Conservation (phyloP, 2,797 vertebrate genomes). For the Mormyrus hasselquistii region DNA sequence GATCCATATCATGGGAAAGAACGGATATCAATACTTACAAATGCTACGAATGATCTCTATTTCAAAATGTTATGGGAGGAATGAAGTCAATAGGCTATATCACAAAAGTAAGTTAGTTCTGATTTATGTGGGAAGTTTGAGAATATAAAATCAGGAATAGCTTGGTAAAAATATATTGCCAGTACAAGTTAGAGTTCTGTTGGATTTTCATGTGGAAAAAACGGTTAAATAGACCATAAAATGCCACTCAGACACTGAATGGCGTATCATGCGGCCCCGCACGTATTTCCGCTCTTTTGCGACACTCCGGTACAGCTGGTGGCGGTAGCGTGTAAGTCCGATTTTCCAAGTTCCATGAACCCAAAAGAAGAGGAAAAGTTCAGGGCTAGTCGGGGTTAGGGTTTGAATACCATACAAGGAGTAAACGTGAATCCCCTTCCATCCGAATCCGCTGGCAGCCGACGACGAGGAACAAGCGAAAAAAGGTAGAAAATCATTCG, state of each 20-base stretch:
- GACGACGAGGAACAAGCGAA: background rate
- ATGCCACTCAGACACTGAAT: background rate
- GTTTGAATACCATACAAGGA: conserved; percentile 10
- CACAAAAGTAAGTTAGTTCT: background rate
- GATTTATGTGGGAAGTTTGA: background rate
- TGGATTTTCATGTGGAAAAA: background rate
- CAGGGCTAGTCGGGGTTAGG: background rate
- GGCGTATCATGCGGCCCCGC: background rate
- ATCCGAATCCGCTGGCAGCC: background rate
- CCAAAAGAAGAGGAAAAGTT: conserved; percentile 20
- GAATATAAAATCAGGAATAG: background rate
- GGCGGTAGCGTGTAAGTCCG: background rate
- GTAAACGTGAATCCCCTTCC: no score
- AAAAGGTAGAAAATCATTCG: conserved; percentile 11
- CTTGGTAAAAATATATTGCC: background rate
- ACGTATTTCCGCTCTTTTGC: background rate
- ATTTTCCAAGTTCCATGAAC: background rate
- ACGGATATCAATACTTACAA: background rate
- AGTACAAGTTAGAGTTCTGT: background rate
- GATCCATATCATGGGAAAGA: background rate
- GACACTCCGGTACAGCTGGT: conserved; percentile 6
- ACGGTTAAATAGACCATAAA: background rate
- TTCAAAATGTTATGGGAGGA: background rate
- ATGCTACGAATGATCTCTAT: background rate
- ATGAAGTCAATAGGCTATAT: background rate